These are phyloP conservation scores for Coleophora deauratella DNA, from an alignment of 2,888 invertebrate species.

Conservation along the genomic window DNA sequence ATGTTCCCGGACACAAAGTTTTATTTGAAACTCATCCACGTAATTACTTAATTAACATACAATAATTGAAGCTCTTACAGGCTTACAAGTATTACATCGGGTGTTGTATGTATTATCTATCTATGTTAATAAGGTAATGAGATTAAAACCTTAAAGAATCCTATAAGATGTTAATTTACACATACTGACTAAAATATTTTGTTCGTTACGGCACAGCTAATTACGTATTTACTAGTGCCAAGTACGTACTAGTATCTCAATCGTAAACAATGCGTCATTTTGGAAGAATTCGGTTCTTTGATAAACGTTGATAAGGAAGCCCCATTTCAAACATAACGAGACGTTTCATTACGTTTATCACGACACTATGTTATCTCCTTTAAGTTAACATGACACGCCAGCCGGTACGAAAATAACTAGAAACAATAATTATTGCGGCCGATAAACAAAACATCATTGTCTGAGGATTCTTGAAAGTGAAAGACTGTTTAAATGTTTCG, in stretches of 20 bases:
- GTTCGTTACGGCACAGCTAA: too few relatives aligned
- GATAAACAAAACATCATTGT: constrained; percentile 2
- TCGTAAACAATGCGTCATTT: background rate
- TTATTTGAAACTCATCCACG: too few relatives aligned
- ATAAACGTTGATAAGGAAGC: constrained; percentile 16
- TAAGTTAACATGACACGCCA: constrained; percentile 1
- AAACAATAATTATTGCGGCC: background rate
- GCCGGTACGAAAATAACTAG: constrained; percentile 7
- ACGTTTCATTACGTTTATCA: constrained; percentile 26
- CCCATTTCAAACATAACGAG: constrained; percentile 14
- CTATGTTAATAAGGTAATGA: too few relatives aligned
- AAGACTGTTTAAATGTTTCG: background rate
- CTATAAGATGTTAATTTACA: too few relatives aligned
- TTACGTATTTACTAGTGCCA: too few relatives aligned
- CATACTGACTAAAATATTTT: too few relatives aligned
- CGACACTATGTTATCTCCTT: constrained; percentile 20
- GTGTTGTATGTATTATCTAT: too few relatives aligned
- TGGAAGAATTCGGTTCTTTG: constrained; percentile 21
- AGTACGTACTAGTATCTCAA: background rate
- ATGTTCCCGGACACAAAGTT: too few relatives aligned
- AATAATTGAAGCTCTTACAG: too few relatives aligned
- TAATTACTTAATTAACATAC: too few relatives aligned
- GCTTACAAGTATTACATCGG: too few relatives aligned
- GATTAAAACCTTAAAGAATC: too few relatives aligned
- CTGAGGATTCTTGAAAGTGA: constrained; percentile 1